Percentiles rank a stretch among this genome's conserved stretches.
These are phyloP conservation scores for Siphlonurus alternatus DNA, from an alignment of 2,888 invertebrate species.

Conservation along the genomic window DNA sequence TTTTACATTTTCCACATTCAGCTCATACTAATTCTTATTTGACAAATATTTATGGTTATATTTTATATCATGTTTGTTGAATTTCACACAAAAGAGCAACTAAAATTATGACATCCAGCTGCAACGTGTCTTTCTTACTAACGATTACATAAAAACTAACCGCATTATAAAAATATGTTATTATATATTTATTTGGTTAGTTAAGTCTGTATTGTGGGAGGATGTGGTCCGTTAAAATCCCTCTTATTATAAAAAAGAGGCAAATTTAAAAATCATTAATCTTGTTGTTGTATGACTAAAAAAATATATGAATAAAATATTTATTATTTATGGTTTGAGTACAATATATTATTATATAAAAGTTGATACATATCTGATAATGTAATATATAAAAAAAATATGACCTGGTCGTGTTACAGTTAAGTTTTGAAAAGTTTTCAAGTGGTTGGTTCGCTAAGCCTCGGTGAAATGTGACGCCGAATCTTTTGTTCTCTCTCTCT, in stretches of 20 bases:
- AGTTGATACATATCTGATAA: background rate
- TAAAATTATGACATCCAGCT: too few relatives aligned
- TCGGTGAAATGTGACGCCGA: background rate
- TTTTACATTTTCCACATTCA: too few relatives aligned
- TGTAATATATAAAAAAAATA: background rate
- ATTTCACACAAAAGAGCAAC: too few relatives aligned
- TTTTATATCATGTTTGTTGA: too few relatives aligned
- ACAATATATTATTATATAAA: background rate
- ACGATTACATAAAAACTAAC: too few relatives aligned
- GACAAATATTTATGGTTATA: too few relatives aligned
- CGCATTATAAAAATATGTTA: too few relatives aligned
- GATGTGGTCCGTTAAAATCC: too few relatives aligned
- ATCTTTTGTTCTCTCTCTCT: background rate
- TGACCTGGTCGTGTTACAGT: background rate
- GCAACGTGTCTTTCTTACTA: too few relatives aligned
- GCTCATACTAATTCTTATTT: too few relatives aligned
- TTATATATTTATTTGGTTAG: too few relatives aligned
- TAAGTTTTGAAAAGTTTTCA: background rate
- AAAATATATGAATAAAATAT: background rate
- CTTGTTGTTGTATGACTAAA: background rate
- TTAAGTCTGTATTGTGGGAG: too few relatives aligned
- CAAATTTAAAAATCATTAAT: background rate
- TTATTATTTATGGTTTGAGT: background rate
- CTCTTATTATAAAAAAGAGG: background rate
- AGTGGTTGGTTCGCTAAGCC: background rate